Base-by-base conservation (phyloP, 1,140 invertebrate genomes). In the Orussus abietinus region DNA sequence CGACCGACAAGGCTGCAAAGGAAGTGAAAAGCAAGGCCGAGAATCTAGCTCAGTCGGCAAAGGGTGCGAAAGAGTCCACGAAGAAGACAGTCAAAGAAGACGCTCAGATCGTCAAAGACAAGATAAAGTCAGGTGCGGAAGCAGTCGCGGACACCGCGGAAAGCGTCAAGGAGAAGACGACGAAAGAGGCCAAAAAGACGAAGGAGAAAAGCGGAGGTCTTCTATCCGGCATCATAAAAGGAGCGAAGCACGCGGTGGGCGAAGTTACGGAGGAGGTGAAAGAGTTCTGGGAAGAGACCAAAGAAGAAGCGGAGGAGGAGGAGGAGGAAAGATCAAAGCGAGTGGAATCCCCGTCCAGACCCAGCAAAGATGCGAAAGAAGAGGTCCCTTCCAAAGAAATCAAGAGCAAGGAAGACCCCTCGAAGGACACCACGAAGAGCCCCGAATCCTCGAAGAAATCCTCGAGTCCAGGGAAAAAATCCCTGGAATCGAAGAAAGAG, bases 221-320 rank as follows among this genome's bases (percentile, higher is more conserved):
- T n/a, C n/a, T n/a, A n/a, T n/a, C n/a, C n/a, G n/a, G n/a, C n/a
- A n/a, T n/a, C n/a, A n/a, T n/a, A n/a, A n/a, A n/a, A n/a, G n/a
- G n/a, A n/a, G n/a, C n/a, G n/a, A n/a, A n/a, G n/a, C n/a, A n/a
- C n/a, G 30, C 37, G 10, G 44, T 28, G 1, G 38, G 36, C 25
- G 41, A 49, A 45, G 32, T 40, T 20, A 14, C 20, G 2, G 32
- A 45, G 7, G 42, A 48, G 2, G 33, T 38, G 0, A 44, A 44
- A 19, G 38, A 35, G 4, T 51, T 51, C 17, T 22, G 44, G 5
- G 33, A 51, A 31, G 48, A 45, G 11, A 49, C 41, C 7, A 42
- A 53, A 13, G 42, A 47, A 38, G 38, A 38, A 19, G 28, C 35
- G 14, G 31, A 6, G 4, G 14, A 42, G 42, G 31, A 51, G 14